Evolutionary conservation across 2,888 invertebrate species (phyloP), one percentile per base, ranked within the genome.

Genomic region (Ditula angustiorana): DNA sequence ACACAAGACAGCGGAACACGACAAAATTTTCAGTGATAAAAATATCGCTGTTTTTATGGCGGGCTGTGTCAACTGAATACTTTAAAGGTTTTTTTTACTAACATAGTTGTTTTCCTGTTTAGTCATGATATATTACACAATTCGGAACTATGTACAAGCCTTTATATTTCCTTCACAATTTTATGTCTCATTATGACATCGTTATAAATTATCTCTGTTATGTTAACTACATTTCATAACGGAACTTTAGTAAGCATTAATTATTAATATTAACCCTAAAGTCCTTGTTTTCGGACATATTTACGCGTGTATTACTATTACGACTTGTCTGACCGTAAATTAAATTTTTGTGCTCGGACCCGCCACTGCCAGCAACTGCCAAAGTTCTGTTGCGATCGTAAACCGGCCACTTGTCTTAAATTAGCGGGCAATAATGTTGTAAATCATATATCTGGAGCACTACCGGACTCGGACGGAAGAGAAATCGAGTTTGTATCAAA

Each of bases 371-470:
- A 53, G 61, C 68, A 58, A 37, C 13, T 37, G 35, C 13, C 35
- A 37, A n/a, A 37, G 68, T 69, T 66, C 66, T 63, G 49, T 67
- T 69, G 56, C 62, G 69, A 74, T 75, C 75, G 74, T 77, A 76
- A 81, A 79, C 72, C 77, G 65, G 77, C 74, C 80, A 85, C 84
- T 85, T 80, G 81, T 82, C 85, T 84, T 81, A 87, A 88, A 86
- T 87, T 87, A 87, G 88, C 83, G 72, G 67, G 71, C 69, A 74
- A 61, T 61, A 66, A 49, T 68, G 78, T 74, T 71, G 76, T 87
- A 88, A 88, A 88, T 87, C 87, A 88, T 76, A 47, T 28, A 57
- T 57, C 50, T 57, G 57, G 57, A 50, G 57, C 61, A 23, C 50
- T 52, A 47, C 57, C 46, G 53, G 46, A 26, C 26, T 23, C 24